Percentiles rank a stretch among this genome's conserved stretches.
phyloP scores from a whole-genome alignment of 1,140 invertebrate species.

The Trachelipus rathkii region DNA sequence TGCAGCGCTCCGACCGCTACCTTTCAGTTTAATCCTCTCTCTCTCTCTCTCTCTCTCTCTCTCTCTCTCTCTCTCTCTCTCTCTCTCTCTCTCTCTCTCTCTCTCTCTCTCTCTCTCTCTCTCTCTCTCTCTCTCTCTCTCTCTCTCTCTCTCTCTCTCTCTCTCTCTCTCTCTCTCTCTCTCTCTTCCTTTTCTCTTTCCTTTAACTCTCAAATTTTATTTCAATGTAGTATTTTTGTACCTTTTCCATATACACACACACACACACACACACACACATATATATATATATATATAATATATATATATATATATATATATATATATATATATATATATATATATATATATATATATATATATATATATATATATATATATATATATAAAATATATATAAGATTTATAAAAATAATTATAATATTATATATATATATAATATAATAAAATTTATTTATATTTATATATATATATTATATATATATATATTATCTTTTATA shows the following conservation, averaged over 20 bases:
- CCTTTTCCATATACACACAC: neutral
- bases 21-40: neutral
- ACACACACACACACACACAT: neutral
- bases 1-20: neutral
- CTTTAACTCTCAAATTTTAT: constrained; percentile 12
- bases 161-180: constrained; percentile 14
- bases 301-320: constrained; percentile 10
- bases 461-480: no score
- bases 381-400: no score
- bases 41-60: constrained; percentile 17
- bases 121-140: constrained; percentile 27
- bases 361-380: no score
- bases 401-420: no score
- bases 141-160: constrained; percentile 21
- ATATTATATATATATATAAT: no score
- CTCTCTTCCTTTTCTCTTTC: neutral
- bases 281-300: constrained; percentile 21
- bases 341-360: constrained; percentile 15
- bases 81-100: constrained; percentile 17
- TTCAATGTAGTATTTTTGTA: neutral
- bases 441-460: no score
- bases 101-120: constrained; percentile 18
- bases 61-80: constrained; percentile 8
- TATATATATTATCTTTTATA: no score
- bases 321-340: constrained; percentile 16